Percentiles rank a stretch among this genome's conserved stretches.
These are phyloP conservation scores for Onychomys leucogaster DNA, from an alignment of 2,797 vertebrate species.

Conservation along the genomic window DNA sequence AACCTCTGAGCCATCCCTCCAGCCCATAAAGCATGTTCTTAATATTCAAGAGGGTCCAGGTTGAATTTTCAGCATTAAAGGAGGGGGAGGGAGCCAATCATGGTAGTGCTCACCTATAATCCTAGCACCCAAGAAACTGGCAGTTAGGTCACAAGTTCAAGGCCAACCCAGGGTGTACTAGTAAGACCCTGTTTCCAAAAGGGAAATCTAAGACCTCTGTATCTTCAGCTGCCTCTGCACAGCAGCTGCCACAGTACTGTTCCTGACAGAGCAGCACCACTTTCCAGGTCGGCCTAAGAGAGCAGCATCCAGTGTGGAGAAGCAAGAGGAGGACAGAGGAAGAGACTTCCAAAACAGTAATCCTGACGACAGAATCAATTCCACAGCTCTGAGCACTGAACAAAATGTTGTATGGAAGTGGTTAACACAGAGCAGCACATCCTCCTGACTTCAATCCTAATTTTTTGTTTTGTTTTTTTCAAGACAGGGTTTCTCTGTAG, in stretches of 20 bases:
- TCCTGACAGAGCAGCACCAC: not conserved
- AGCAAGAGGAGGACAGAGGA: not conserved
- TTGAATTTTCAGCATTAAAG: not conserved
- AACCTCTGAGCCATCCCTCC: too few species aligned
- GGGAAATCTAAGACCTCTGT: not conserved
- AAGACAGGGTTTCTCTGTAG: too few species aligned
- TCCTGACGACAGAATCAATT: not conserved
- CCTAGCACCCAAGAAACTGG: not conserved
- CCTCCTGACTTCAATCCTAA: slow-evolving; percentile 24
- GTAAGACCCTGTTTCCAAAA: not conserved
- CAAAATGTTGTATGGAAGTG: slow-evolving; percentile 28
- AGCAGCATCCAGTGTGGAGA: not conserved
- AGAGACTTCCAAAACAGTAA: not conserved
- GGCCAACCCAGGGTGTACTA: not conserved
- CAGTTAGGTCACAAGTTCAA: not conserved
- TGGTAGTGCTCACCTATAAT: not conserved
- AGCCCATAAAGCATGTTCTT: not conserved
- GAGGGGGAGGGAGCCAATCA: not conserved
- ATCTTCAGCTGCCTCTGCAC: not conserved
- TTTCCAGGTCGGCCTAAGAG: not conserved
- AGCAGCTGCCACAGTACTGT: not conserved
- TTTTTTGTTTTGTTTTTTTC: too few species aligned
- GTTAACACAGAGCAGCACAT: slow-evolving; percentile 17
- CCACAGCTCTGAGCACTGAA: slow-evolving; percentile 51
- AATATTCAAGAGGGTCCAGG: not conserved